Conservation (phyloP, 2,888 invertebrate genomes). For the Deroplatys truncata region DNA sequence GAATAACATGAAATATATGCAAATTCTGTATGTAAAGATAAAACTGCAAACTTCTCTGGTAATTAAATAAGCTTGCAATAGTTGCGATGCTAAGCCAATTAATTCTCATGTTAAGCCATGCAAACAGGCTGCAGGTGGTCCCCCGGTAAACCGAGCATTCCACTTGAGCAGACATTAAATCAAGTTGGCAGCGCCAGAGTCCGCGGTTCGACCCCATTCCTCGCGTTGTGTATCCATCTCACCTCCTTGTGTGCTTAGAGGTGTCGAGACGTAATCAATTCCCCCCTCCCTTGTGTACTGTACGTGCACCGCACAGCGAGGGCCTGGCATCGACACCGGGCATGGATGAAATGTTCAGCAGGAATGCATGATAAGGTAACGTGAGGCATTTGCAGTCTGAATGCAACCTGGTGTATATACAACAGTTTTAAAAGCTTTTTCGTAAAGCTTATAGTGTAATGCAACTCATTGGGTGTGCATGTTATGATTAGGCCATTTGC, state of each 20-base stretch:
- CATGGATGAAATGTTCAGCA: neutral
- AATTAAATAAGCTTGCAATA: too few species aligned
- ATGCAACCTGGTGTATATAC: too few species aligned
- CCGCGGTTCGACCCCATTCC: neutral
- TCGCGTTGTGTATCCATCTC: neutral
- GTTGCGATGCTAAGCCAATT: too few species aligned
- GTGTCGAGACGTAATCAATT: neutral
- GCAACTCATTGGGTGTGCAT: too few species aligned
- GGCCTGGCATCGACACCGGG: neutral
- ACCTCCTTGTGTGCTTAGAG: neutral
- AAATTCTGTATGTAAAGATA: too few species aligned
- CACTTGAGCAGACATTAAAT: neutral
- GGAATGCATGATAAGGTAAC: too few species aligned
- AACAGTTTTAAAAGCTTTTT: too few species aligned
- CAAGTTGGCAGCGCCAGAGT: neutral
- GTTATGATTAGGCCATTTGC: too few species aligned
- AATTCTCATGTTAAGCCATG: neutral
- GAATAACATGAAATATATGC: too few species aligned
- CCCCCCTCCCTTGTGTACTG: neutral
- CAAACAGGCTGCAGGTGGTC: neutral
- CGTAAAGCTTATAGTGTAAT: too few species aligned
- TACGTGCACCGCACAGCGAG: neutral
- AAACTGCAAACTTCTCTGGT: too few species aligned
- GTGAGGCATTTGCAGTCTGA: too few species aligned
- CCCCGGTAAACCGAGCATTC: neutral